Conservation (phyloP, 2,797 vertebrate genomes). For the Syncerus caffer region DNA sequence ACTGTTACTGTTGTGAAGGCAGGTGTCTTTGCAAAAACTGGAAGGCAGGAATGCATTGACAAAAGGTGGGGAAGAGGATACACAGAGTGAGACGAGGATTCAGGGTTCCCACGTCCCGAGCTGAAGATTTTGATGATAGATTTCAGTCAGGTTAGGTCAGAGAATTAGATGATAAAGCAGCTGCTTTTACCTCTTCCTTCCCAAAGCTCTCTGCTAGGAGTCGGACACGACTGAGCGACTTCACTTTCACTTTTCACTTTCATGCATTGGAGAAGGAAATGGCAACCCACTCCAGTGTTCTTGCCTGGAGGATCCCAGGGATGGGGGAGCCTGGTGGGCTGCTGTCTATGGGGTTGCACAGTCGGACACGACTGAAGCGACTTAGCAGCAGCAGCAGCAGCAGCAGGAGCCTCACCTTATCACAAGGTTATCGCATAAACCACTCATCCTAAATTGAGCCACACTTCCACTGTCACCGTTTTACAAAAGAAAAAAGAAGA, state of each 20-base stretch:
- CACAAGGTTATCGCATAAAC: not conserved
- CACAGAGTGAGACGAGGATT: not conserved
- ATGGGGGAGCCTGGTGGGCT: no score
- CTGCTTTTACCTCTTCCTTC: not conserved
- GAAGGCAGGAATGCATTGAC: not conserved
- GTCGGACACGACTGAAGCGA: rapidly evolving
- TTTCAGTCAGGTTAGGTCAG: not conserved
- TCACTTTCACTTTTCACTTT: no score
- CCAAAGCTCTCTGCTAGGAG: not conserved
- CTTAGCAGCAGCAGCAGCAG: no score
- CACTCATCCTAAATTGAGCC: not conserved
- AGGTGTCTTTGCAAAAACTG: not conserved
- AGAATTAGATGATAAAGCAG: not conserved
- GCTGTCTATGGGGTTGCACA: no score
- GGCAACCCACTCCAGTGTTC: no score
- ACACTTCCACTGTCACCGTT: not conserved
- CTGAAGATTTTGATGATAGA: not conserved
- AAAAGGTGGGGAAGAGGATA: not conserved
- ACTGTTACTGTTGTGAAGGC: not conserved
- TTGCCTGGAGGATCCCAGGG: no score
- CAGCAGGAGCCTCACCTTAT: not conserved
- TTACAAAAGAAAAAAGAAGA: not conserved
- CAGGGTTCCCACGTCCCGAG: not conserved
- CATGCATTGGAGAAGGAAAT: no score
- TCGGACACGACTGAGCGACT: no score